Evolutionary conservation across 2,888 invertebrate species (phyloP), one percentile per base, ranked within the genome.

Genomic region (Andricus curvator): DNA sequence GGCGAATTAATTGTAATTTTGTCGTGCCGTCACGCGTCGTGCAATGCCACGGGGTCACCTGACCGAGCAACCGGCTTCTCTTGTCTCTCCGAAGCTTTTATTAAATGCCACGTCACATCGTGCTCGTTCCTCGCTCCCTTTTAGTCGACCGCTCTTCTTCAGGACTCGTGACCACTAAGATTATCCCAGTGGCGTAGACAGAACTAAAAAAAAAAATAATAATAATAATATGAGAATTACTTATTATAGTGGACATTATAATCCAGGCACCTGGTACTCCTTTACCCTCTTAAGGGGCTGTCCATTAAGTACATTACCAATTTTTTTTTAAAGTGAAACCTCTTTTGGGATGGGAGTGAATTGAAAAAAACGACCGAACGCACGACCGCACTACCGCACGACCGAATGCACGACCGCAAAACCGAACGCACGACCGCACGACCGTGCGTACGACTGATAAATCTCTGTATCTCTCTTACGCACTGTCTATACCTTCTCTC

Each of bases 101-200:
- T 88, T 88, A 88, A 87, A 86, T 85, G 86, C 85, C 86, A 82
- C 82, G 87, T 87, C 86, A 85, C 84, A 85, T 84, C 85, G 85
- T 82, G 79, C 4, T 48, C 48, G 13, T 48, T 48, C 17, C 48
- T 48, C 17, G 48, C 17, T 17, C 17, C 6, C 48, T 48, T 48
- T 48, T 6, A 48, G 48, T 77, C 79, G 66, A 78, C 62, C 82
- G 76, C 81, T 82, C 78, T 82, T 83, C 80, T 82, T 17, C 62
- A 25, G 62, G 15, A 25, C 62, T 62, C 62, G 62, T 25, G 62
- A 62, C 25, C 62, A 62, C 25, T 62, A 15, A 62, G 25, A 62
- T 62, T 62, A 25, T 62, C 62, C 62, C 13, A 62, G 15, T 15
- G 15, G 13, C 25, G 15, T 25, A 25, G 25, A 62, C 25, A 62